Conservation (phyloP, 2,113 vertebrate genomes). For the Neomonachus schauinslandi region DNA sequence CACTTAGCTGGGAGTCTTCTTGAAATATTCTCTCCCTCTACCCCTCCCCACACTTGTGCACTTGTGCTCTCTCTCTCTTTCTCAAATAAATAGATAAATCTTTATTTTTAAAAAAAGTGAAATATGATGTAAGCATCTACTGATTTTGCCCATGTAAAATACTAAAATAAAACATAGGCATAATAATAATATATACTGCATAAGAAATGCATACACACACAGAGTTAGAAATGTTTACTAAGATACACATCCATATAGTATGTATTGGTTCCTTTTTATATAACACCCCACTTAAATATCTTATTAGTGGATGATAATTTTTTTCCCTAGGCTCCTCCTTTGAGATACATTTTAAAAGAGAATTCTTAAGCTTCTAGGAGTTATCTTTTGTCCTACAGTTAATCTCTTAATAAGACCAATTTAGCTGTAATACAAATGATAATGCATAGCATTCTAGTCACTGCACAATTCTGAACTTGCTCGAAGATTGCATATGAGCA, state of each 20-base stretch:
- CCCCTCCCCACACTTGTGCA: neutral
- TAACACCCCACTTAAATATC: conserved; percentile 1
- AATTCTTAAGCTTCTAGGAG: conserved; percentile 68
- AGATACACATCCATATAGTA: neutral
- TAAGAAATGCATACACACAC: neutral
- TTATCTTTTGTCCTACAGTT: conserved; percentile 68
- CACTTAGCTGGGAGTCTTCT: neutral
- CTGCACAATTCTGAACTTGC: conserved; percentile 77
- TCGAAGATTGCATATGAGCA: conserved; percentile 48
- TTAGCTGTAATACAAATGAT: conserved; percentile 69
- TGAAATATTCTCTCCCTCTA: neutral
- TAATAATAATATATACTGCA: neutral
- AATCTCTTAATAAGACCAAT: conserved; percentile 81
- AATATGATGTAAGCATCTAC: neutral
- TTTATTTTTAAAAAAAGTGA: neutral
- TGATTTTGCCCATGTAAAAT: neutral
- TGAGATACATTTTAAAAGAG: conserved; percentile 58
- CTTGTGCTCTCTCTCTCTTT: neutral
- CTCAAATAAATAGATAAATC: neutral
- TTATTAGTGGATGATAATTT: conserved; percentile 26
- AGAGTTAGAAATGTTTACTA: neutral
- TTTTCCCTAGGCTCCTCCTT: conserved; percentile 44
- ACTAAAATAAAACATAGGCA: neutral
- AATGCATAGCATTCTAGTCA: conserved; percentile 62
- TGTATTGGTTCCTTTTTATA: conserved; percentile 33